A percentile compares a stretch with the other conserved stretches of the same genome.
These are phyloP conservation scores for Mirza zaza DNA, from an alignment of 2,113 vertebrate species.

Conservation along the genomic window DNA sequence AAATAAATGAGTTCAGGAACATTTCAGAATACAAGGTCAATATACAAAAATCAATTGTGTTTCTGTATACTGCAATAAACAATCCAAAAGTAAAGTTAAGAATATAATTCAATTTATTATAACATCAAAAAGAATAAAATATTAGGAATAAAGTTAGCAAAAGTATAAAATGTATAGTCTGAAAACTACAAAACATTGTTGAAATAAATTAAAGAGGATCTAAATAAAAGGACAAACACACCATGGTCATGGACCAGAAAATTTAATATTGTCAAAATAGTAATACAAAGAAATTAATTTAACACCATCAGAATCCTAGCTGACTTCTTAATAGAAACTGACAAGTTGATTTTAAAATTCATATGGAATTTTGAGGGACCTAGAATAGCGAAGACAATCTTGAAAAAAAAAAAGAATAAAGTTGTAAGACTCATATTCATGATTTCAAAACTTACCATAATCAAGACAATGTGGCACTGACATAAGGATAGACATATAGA, in stretches of 20 bases:
- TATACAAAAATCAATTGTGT: background rate
- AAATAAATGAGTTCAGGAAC: background rate
- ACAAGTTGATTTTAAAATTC: background rate
- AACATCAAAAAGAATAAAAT: background rate
- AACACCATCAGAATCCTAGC: background rate
- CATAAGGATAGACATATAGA: background rate
- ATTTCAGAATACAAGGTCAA: background rate
- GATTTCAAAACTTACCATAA: background rate
- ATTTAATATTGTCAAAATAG: background rate
- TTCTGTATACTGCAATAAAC: background rate
- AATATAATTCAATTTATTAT: background rate
- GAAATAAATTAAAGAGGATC: background rate
- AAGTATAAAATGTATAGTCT: background rate
- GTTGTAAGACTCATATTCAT: background rate
- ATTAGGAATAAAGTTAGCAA: background rate
- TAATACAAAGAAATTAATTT: background rate
- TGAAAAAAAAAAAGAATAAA: background rate
- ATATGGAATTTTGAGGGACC: background rate
- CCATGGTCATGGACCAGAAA: background rate
- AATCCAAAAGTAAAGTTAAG: background rate
- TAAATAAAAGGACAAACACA: background rate
- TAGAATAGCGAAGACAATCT: background rate
- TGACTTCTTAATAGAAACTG: background rate
- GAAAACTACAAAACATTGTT: background rate
- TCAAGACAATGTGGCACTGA: background rate